Evolutionary conservation across 2,113 vertebrate species (phyloP).

Genomic region (Pongo abelii): DNA sequence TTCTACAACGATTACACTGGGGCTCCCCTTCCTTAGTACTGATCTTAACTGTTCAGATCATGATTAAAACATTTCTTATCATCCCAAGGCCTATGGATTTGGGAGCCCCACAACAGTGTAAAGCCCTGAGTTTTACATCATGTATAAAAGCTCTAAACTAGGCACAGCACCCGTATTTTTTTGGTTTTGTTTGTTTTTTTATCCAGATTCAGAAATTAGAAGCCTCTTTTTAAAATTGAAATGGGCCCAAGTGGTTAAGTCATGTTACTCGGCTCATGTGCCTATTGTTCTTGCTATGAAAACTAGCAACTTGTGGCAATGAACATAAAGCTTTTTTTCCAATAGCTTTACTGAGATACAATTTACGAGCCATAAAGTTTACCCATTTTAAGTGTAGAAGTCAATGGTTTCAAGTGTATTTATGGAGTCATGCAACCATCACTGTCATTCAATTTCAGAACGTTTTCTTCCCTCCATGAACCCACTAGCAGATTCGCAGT

Average conservation of each 20-base stretch:
- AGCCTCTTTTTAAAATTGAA: not conserved
- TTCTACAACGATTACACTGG: not conserved
- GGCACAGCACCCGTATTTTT: not conserved
- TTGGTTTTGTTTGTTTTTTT: not conserved
- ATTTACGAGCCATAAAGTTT: not conserved
- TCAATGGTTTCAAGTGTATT: not conserved
- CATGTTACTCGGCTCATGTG: not conserved
- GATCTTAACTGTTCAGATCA: not conserved
- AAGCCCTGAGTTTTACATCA: not conserved
- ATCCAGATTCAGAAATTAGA: not conserved
- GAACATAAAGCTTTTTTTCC: not conserved
- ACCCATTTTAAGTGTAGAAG: not conserved
- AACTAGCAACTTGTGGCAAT: not conserved
- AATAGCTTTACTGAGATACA: not conserved
- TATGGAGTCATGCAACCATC: not conserved
- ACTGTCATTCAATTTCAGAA: not conserved
- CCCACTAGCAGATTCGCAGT: not conserved
- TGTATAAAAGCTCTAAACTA: not conserved
- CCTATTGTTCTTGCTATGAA: not conserved
- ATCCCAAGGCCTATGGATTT: not conserved
- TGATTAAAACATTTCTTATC: not conserved
- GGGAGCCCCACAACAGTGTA: no score
- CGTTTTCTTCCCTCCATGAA: not conserved
- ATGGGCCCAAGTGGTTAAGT: not conserved
- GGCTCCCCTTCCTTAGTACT: not conserved